Evolutionary conservation across 2,797 vertebrate genomes (phyloP).

Genomic region (Acridotheres tristis): DNA sequence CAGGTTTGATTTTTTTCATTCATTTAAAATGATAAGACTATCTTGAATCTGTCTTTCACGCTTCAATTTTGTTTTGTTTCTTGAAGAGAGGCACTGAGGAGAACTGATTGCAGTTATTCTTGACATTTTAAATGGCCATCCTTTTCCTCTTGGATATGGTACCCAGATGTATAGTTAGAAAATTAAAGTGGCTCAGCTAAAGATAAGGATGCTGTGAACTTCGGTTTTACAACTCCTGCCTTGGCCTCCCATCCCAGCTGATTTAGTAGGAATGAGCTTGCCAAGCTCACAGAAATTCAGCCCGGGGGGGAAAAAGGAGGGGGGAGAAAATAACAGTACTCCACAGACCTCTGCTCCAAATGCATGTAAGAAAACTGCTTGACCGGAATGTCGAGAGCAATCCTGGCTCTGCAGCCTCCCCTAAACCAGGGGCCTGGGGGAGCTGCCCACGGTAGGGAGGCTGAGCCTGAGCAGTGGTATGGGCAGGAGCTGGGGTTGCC

Average conservation of each 20-base stretch:
- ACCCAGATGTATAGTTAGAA: slow-evolving; percentile 63
- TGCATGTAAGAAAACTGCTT: not conserved
- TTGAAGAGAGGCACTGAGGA: slow-evolving; percentile 26
- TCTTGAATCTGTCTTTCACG: slow-evolving; percentile 11
- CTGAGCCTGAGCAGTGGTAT: not conserved
- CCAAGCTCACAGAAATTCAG: not conserved
- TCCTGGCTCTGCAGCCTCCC: not conserved
- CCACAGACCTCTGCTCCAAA: not conserved
- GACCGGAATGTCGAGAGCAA: accelerated
- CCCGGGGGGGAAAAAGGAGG: accelerated
- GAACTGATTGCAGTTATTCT: slow-evolving; percentile 46
- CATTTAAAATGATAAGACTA: not conserved
- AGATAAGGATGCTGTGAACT: slow-evolving; percentile 58
- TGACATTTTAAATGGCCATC: slow-evolving; percentile 52
- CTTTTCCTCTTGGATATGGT: slow-evolving; percentile 50
- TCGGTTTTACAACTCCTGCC: slow-evolving; percentile 23
- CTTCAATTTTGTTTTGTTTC: slow-evolving; percentile 58
- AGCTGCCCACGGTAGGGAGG: not conserved
- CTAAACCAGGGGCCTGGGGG: not conserved
- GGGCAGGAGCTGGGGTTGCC: not conserved
- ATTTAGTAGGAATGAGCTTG: slow-evolving; percentile 14
- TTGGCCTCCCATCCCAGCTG: slow-evolving; percentile 20
- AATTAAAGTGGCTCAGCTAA: slow-evolving; percentile 53
- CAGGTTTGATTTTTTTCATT: not conserved
- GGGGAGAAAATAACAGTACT: not conserved